Percentiles rank a stretch among this genome's conserved stretches.
Conservation (phyloP, 2,113 vertebrate species). For the Steatornis caripensis region DNA sequence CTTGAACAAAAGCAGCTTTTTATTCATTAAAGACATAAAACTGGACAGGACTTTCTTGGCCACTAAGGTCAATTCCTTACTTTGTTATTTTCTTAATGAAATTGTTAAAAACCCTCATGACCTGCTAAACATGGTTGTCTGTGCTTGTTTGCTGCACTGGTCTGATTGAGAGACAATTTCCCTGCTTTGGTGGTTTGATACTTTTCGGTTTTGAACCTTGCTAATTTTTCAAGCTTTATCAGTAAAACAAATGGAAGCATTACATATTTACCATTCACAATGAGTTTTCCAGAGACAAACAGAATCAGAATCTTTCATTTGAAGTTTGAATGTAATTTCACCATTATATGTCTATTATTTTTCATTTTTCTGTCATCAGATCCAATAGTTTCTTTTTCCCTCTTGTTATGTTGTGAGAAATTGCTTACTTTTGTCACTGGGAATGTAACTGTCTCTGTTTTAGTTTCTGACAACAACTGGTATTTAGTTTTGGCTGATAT, state of each 20-base stretch:
- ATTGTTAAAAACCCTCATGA: neutral
- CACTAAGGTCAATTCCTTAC: neutral
- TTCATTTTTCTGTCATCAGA: neutral
- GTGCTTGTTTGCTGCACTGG: neutral
- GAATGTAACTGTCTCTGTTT: neutral
- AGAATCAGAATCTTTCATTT: neutral
- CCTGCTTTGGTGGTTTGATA: neutral
- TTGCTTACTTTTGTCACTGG: neutral
- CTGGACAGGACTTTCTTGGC: neutral
- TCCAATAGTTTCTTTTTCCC: neutral
- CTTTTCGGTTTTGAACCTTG: neutral
- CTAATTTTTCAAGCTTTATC: neutral
- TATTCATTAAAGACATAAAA: neutral
- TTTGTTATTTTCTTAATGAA: neutral
- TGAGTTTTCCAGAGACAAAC: neutral
- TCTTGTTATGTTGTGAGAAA: neutral
- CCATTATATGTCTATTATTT: neutral
- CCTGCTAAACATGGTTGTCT: neutral
- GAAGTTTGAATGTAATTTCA: neutral
- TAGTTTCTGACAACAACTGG: neutral
- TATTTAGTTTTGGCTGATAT: neutral
- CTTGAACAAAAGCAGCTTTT: neutral
- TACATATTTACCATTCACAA: neutral
- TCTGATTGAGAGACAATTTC: neutral
- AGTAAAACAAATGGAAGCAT: neutral